These are phyloP conservation scores for Trematomus loennbergii DNA, from an alignment of 2,113 vertebrate species.

Conservation along the genomic window DNA sequence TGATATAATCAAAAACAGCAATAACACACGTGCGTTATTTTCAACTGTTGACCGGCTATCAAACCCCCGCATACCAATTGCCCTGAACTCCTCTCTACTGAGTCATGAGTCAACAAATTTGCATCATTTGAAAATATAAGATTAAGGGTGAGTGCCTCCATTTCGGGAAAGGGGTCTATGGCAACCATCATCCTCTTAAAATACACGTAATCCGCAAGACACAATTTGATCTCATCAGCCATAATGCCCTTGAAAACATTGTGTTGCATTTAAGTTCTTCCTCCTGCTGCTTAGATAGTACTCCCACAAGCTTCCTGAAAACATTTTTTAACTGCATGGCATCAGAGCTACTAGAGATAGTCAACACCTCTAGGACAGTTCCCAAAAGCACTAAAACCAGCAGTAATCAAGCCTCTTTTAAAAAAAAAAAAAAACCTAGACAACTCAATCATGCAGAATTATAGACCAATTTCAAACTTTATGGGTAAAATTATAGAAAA, in stretches of 20 bases:
- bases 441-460: too few relatives aligned
- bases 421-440: neutral
- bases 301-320: too few relatives aligned
- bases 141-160: too few relatives aligned
- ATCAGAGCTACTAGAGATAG: neutral
- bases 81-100: neutral
- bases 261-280: too few relatives aligned
- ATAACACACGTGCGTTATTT: neutral
- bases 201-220: too few relatives aligned
- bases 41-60: neutral
- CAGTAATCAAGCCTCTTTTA: neutral
- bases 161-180: too few relatives aligned
- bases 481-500: too few relatives aligned
- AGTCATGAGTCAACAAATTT: neutral
- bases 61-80: neutral
- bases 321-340: neutral
- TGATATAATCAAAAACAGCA: neutral
- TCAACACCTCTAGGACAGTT: neutral
- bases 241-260: too few relatives aligned
- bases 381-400: neutral
- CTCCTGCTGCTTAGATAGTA: too few relatives aligned
- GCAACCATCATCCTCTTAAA: too few relatives aligned
- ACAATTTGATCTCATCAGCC: too few relatives aligned
- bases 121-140: neutral
- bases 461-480: too few relatives aligned